Base-by-base conservation (phyloP, 30 jellyfish, hydroid and myxozoan genomes). In the Turritopsis rubra region DNA sequence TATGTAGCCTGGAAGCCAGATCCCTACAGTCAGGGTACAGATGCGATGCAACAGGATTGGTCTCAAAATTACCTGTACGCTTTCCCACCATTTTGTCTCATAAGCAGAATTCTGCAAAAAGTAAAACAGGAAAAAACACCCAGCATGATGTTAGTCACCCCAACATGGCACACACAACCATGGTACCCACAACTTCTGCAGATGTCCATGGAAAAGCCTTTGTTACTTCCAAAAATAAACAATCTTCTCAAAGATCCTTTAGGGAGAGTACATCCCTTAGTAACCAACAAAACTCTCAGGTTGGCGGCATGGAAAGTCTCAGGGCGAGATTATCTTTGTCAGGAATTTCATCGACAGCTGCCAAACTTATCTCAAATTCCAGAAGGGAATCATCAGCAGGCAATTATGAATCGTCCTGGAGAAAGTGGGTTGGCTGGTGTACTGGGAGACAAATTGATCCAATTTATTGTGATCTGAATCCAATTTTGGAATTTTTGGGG, bases 391-490 rank as follows among this genome's bases (percentile, higher is more conserved):
- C 85, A 81, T 71, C 90, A 73, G 72, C 74, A 73, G 28, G 72
- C 78, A 83, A 72, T 83, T 83, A 83, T 85, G 65, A 83, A 30
- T 29, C 90, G 75, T 54, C n/a, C 74, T 72, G 85, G 90, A 21
- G 75, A 73, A 72, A 72, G 85, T 83, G 73, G 24, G 52, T 72
- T 83, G 1, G 90, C 85, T 72, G 90, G 85, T 83, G 90, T 83
- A 1, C 9, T 73, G 29, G 72, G 65, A 52, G 72, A 73, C 90
- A 83, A 29, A 23, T 73, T 71, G 90, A 83, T 83, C 90, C 85
- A 52, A 30, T 73, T 83, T 18, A 25, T n/a, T 83, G 90, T 28
- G 72, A 77, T 83, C 0, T 83, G 26, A 72, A 52, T 54, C n/a
- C 30, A 26, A 54, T 83, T 73, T 0, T 73, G 28, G 54, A 72